Evolutionary conservation across 2,888 invertebrate species (phyloP).

Genomic region (Oligia fasciuncula): DNA sequence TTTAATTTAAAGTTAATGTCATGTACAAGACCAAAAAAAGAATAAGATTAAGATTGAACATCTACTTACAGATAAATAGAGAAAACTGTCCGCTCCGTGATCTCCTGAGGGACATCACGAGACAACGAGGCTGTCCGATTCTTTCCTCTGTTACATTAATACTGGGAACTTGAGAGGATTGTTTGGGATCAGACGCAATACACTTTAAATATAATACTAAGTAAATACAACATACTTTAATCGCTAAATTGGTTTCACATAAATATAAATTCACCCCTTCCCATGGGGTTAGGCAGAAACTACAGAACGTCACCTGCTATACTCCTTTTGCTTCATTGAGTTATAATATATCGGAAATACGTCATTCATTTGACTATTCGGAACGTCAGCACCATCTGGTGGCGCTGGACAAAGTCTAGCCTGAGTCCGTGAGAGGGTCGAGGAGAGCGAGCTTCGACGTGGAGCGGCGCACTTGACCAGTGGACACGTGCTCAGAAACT

Average conservation of each 20-base stretch:
- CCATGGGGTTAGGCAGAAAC: background rate
- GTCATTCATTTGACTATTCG: too few species aligned
- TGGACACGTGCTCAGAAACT: too few species aligned
- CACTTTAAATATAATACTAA: too few species aligned
- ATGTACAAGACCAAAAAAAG: background rate
- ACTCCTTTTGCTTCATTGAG: too few species aligned
- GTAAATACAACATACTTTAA: too few species aligned
- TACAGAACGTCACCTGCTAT: background rate
- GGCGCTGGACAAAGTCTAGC: too few species aligned
- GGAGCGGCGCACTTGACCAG: too few species aligned
- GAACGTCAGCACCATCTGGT: too few species aligned
- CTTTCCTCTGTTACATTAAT: constrained; percentile 11
- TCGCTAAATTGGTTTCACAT: background rate
- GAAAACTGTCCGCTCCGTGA: constrained; percentile 1
- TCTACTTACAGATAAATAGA: background rate
- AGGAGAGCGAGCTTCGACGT: too few species aligned
- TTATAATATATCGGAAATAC: too few species aligned
- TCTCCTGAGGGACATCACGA: constrained; percentile 15
- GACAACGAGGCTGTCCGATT: background rate
- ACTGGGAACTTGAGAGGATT: constrained; percentile 14
- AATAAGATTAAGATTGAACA: constrained; percentile 22
- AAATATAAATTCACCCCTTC: background rate
- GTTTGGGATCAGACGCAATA: background rate
- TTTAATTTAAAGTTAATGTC: background rate
- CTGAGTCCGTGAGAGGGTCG: too few species aligned